These are phyloP conservation scores for Melanotaenia duboulayi DNA, from an alignment of 2,113 vertebrate genomes.

Conservation along the genomic window DNA sequence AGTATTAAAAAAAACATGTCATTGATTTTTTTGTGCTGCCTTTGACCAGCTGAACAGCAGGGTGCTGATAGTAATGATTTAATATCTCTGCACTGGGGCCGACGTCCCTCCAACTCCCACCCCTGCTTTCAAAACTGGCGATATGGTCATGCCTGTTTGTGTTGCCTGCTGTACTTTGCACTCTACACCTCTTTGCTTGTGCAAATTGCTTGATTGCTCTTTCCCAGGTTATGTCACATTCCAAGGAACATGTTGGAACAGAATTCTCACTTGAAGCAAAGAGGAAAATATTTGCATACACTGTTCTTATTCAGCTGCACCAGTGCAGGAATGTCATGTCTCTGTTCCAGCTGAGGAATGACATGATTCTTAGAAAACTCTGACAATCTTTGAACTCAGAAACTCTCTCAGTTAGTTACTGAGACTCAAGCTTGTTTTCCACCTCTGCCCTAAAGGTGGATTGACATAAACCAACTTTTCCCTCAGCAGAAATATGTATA, in stretches of 20 bases:
- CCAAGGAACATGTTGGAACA: slow-evolving; percentile 64
- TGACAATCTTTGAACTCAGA: neutral
- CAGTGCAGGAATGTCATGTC: slow-evolving; percentile 16
- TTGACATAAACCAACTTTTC: too few species aligned
- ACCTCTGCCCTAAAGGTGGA: too few species aligned
- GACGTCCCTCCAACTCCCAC: neutral
- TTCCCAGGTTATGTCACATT: slow-evolving; percentile 72
- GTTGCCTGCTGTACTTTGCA: neutral
- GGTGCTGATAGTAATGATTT: slow-evolving; percentile 14
- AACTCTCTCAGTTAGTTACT: neutral
- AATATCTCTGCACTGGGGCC: neutral
- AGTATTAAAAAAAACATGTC: slow-evolving; percentile 19
- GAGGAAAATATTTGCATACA: slow-evolving; percentile 1
- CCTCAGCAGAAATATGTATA: neutral
- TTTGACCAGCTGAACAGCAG: slow-evolving; percentile 24
- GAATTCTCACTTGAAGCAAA: slow-evolving; percentile 33
- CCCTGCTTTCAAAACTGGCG: neutral
- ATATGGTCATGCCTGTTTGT: neutral
- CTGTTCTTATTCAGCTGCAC: slow-evolving; percentile 16
- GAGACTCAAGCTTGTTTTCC: neutral
- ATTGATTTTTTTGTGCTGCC: slow-evolving; percentile 30
- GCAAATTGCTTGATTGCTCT: neutral
- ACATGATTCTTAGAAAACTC: neutral
- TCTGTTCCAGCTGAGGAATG: slow-evolving; percentile 11
- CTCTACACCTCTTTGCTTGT: slow-evolving; percentile 5